Percentiles rank a stretch among this genome's conserved stretches.
Conservation (phyloP, 2,888 invertebrate genomes). For the Agrochola circellaris region DNA sequence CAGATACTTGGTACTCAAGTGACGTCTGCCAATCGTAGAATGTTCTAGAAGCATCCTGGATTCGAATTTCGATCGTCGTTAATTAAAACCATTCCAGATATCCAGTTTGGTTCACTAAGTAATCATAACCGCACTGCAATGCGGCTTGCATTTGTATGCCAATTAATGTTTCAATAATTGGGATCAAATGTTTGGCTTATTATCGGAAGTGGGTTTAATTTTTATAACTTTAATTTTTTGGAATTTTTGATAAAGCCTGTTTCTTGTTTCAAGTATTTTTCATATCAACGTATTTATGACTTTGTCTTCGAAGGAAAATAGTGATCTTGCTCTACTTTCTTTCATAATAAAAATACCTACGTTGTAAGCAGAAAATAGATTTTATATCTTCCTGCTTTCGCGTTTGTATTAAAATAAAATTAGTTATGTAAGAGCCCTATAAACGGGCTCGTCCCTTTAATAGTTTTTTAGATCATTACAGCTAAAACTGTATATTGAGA, state of each 20-base stretch:
- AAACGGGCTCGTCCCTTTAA: conserved; percentile 9
- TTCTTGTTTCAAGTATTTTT: conserved; percentile 4
- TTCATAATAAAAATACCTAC: conserved; percentile 22
- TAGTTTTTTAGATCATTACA: conserved; percentile 2
- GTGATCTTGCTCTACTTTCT: conserved; percentile 19
- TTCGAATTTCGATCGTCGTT: conserved; percentile 58
- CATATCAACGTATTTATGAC: neutral
- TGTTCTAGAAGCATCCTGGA: conserved; percentile 57
- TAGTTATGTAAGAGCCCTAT: conserved; percentile 13
- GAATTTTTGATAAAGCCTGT: neutral
- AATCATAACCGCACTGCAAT: conserved; percentile 63
- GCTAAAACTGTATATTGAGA: neutral
- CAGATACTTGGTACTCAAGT: conserved; percentile 39
- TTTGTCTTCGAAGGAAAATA: neutral
- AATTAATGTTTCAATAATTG: conserved; percentile 65
- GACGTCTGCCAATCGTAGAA: conserved; percentile 54
- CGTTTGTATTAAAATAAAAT: conserved; percentile 14
- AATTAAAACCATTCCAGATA: conserved; percentile 65
- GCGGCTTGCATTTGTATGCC: conserved; percentile 58
- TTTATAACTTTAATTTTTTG: neutral
- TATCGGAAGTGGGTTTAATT: neutral
- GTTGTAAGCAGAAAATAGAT: conserved; percentile 22
- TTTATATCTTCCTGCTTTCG: conserved; percentile 37
- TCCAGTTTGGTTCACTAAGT: conserved; percentile 55
- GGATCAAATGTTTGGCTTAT: conserved; percentile 28